Conservation (phyloP, 2,797 vertebrate genomes). For the Phylloscopus collybita region DNA sequence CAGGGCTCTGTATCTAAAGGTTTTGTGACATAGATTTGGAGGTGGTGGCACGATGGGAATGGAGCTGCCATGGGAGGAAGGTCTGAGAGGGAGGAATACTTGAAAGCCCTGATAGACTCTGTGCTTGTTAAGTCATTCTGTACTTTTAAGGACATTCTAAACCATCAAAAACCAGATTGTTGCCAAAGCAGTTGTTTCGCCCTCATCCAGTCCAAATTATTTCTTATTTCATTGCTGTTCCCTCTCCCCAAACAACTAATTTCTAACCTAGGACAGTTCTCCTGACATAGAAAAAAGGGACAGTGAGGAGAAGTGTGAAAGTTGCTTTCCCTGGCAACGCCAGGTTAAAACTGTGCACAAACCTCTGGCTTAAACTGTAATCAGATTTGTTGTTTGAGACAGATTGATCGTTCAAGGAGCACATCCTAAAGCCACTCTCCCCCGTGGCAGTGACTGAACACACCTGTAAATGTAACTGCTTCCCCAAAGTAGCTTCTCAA, state of each 20-base stretch:
- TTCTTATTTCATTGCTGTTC: neutral
- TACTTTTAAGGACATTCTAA: neutral
- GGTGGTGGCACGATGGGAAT: fast-evolving
- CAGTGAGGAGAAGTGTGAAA: neutral
- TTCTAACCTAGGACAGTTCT: neutral
- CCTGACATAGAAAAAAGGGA: neutral
- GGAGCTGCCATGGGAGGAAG: neutral
- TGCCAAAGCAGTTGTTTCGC: neutral
- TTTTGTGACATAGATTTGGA: neutral
- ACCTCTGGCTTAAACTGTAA: neutral
- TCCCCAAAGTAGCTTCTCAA: neutral
- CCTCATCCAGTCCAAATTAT: neutral
- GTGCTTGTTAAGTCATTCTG: neutral
- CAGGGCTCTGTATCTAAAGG: neutral
- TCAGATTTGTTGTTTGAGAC: neutral
- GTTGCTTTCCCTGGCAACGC: neutral
- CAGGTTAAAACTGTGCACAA: neutral
- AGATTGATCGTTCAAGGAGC: neutral
- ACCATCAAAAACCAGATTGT: neutral
- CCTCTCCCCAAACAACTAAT: neutral
- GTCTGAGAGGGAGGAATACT: neutral
- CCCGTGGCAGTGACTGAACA: neutral
- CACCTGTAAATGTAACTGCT: neutral
- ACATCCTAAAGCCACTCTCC: neutral
- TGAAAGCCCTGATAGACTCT: neutral